These are phyloP conservation scores for Crematogaster levior DNA, from an alignment of 2,888 invertebrate species.

Conservation along the genomic window DNA sequence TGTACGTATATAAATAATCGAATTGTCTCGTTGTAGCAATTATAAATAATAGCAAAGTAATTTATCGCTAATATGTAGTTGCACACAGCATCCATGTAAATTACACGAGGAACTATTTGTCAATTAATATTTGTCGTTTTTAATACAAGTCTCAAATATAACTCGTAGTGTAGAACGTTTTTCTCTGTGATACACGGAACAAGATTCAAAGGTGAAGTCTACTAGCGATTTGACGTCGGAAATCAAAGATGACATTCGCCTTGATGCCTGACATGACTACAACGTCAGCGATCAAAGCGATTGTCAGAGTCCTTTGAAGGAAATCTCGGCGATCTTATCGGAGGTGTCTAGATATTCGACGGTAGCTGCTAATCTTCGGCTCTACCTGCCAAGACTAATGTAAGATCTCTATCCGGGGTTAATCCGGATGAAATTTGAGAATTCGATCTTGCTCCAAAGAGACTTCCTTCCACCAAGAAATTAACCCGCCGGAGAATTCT, in stretches of 20 bases:
- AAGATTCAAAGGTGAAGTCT: not conserved
- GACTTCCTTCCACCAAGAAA: conserved; percentile 36
- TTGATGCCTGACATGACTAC: not conserved
- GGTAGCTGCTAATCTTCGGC: conserved; percentile 78
- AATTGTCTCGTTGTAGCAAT: not conserved
- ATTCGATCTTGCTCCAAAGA: conserved; percentile 69
- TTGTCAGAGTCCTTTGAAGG: conserved; percentile 8
- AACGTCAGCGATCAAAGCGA: not conserved
- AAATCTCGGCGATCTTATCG: conserved; percentile 29
- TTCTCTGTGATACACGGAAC: not conserved
- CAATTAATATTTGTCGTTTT: not conserved
- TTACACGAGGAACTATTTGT: not conserved
- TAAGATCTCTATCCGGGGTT: conserved; percentile 76
- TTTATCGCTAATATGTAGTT: not conserved
- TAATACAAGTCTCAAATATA: not conserved
- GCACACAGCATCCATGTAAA: not conserved
- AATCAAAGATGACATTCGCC: not conserved
- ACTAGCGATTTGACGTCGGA: not conserved
- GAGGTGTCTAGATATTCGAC: conserved; percentile 73
- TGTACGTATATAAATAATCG: not conserved
- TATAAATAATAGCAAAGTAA: not conserved
- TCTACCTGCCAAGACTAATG: conserved; percentile 79
- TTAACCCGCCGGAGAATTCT: conserved; percentile 1
- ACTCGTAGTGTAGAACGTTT: not conserved
- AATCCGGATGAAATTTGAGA: conserved; percentile 59